Conservation (phyloP, 2,888 invertebrate genomes). For the Lasioglossum lativentre region DNA sequence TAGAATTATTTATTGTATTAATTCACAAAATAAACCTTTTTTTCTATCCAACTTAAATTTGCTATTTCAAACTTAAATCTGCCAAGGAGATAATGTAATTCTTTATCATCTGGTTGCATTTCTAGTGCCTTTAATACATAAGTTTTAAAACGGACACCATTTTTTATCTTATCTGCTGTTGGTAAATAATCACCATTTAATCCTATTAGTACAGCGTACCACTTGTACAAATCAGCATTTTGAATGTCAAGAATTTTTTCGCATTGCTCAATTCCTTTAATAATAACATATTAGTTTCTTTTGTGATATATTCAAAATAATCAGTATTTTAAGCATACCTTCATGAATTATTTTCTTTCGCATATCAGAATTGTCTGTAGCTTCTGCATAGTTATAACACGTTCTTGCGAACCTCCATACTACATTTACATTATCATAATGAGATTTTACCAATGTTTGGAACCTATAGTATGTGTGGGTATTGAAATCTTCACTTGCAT, state of each 20-base stretch:
- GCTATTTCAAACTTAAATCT: constrained; percentile 89
- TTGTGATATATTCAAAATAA: constrained; percentile 10
- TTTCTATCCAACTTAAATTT: constrained; percentile 88
- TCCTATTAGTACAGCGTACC: constrained; percentile 90
- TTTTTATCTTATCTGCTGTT: constrained; percentile 88
- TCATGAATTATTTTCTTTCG: constrained; percentile 73
- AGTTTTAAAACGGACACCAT: constrained; percentile 88
- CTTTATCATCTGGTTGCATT: constrained; percentile 87
- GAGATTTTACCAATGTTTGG: constrained; percentile 70
- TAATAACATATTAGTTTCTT: constrained; percentile 3
- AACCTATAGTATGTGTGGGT: constrained; percentile 73
- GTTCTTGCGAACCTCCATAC: constrained; percentile 81
- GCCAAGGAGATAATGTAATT: constrained; percentile 89
- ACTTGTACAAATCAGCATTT: constrained; percentile 89
- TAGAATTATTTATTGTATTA: background rate
- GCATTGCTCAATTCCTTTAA: constrained; percentile 86
- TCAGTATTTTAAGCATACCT: constrained; percentile 70
- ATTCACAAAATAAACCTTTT: constrained; percentile 81
- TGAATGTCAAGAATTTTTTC: constrained; percentile 85
- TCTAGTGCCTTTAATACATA: constrained; percentile 89
- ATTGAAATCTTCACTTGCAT: constrained; percentile 58
- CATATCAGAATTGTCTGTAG: constrained; percentile 61
- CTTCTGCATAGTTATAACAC: constrained; percentile 75
- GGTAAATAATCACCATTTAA: constrained; percentile 87
- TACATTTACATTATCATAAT: constrained; percentile 78